phyloP scores from a whole-genome alignment of 2,888 invertebrate species.

The Dynastes grantii region DNA sequence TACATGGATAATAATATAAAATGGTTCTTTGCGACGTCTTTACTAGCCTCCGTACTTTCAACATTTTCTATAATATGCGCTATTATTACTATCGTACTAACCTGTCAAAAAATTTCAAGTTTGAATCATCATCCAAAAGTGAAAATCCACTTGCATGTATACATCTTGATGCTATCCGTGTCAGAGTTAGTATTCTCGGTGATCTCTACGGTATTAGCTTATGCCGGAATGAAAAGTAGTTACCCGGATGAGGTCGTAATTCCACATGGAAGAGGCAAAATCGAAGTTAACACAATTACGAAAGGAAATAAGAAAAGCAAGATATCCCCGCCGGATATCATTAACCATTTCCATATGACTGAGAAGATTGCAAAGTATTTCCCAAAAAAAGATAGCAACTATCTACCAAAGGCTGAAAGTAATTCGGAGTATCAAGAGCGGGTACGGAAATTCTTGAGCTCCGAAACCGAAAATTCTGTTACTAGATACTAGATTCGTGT shows the following conservation, averaged over 20 bases:
- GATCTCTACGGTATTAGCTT: constrained; percentile 75
- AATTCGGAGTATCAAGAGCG: constrained; percentile 70
- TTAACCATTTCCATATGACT: constrained; percentile 73
- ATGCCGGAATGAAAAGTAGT: constrained; percentile 76
- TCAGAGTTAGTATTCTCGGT: constrained; percentile 77
- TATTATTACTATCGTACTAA: constrained; percentile 48
- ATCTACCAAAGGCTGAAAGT: constrained; percentile 68
- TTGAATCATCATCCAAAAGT: constrained; percentile 31
- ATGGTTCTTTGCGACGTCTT: constrained; percentile 75
- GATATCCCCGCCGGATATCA: constrained; percentile 73
- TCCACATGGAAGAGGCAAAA: constrained; percentile 69
- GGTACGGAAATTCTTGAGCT: constrained; percentile 68
- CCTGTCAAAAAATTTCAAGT: constrained; percentile 3
- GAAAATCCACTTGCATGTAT: constrained; percentile 70
- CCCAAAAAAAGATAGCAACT: constrained; percentile 63
- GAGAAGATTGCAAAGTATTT: constrained; percentile 74
- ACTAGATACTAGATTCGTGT: constrained; percentile 12
- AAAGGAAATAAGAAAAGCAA: constrained; percentile 74
- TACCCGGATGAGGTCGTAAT: constrained; percentile 73
- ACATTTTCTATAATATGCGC: constrained; percentile 44
- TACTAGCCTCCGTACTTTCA: constrained; percentile 72
- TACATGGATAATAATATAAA: constrained; percentile 79
- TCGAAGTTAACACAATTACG: constrained; percentile 74
- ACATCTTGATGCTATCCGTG: constrained; percentile 75
- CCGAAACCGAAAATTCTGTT: constrained; percentile 41